A percentile compares a stretch with the other conserved stretches of the same genome.
Conservation (phyloP, 37 sponge, comb jelly and placozoan species). For the Chondrosia reniformis region DNA sequence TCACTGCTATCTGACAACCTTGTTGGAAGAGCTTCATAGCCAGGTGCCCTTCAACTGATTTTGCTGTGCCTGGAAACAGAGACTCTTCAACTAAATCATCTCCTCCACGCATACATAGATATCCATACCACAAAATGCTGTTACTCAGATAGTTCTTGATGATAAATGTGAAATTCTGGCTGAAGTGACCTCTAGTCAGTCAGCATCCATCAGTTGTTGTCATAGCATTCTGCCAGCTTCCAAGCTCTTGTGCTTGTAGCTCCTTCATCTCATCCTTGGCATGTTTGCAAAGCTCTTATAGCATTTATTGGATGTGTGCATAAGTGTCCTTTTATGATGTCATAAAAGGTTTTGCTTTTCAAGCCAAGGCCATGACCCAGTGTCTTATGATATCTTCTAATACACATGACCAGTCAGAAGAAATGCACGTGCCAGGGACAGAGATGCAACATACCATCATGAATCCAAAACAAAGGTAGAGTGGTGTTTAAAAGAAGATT, state of each 20-base stretch:
- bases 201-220: conserved; percentile 34
- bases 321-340: neutral
- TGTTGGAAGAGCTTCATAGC: too few species aligned
- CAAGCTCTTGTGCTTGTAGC: neutral
- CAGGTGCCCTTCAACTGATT: too few species aligned
- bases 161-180: conserved; percentile 22
- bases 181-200: neutral
- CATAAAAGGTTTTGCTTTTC: neutral
- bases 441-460: neutral
- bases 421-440: conserved; percentile 21
- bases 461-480: neutral
- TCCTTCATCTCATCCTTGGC: conserved; percentile 41
- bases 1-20: too few species aligned
- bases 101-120: too few species aligned
- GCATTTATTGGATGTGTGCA: conserved; percentile 1
- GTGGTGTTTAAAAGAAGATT: neutral
- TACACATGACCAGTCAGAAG: too few species aligned
- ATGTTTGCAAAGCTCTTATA: conserved; percentile 22
- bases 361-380: neutral
- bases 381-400: conserved; percentile 3
- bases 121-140: too few species aligned
- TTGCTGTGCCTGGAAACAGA: too few species aligned
- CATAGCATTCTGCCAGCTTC: conserved; percentile 26
- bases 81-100: too few species aligned
- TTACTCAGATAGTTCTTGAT: conserved; percentile 9